phyloP scores from a whole-genome alignment of 1,140 invertebrate genomes.

The Drosophila obscura region DNA sequence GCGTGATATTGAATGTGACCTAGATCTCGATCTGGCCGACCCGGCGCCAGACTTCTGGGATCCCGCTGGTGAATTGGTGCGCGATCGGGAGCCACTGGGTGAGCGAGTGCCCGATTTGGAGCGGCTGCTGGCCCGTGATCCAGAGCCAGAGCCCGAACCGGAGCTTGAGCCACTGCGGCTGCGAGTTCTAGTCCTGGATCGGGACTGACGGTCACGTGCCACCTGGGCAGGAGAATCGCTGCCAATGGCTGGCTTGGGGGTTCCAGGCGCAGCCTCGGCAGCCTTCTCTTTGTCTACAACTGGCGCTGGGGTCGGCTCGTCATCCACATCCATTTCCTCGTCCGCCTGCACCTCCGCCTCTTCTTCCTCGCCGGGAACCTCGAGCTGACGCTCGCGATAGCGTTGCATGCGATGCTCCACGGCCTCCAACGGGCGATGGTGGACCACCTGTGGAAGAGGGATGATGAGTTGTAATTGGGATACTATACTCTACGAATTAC shows the following conservation, averaged over 20 bases:
- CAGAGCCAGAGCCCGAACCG: conserved; percentile 69
- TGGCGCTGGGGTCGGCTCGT: conserved; percentile 85
- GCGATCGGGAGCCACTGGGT: conserved; percentile 78
- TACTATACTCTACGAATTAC: background rate
- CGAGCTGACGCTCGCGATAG: conserved; percentile 93
- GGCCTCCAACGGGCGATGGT: conserved; percentile 94
- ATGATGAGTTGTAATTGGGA: too few relatives aligned
- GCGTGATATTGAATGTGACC: conserved; percentile 49
- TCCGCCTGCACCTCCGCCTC: conserved; percentile 88
- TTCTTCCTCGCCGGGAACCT: conserved; percentile 93
- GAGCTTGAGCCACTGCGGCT: conserved; percentile 65
- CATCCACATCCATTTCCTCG: conserved; percentile 89
- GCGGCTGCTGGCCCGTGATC: conserved; percentile 66
- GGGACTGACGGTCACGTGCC: conserved; percentile 76
- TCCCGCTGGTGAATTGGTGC: conserved; percentile 49
- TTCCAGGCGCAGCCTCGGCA: conserved; percentile 44
- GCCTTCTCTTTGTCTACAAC: conserved; percentile 76
- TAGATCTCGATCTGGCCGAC: conserved; percentile 69
- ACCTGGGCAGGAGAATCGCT: conserved; percentile 81
- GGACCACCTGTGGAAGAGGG: conserved; percentile 87
- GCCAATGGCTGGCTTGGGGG: conserved; percentile 75
- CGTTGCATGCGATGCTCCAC: conserved; percentile 94
- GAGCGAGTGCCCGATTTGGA: conserved; percentile 81
- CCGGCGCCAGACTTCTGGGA: conserved; percentile 80
- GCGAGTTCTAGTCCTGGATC: conserved; percentile 72